Base-by-base conservation (phyloP, 2,888 invertebrate genomes). In the Drosophila rellima region DNA sequence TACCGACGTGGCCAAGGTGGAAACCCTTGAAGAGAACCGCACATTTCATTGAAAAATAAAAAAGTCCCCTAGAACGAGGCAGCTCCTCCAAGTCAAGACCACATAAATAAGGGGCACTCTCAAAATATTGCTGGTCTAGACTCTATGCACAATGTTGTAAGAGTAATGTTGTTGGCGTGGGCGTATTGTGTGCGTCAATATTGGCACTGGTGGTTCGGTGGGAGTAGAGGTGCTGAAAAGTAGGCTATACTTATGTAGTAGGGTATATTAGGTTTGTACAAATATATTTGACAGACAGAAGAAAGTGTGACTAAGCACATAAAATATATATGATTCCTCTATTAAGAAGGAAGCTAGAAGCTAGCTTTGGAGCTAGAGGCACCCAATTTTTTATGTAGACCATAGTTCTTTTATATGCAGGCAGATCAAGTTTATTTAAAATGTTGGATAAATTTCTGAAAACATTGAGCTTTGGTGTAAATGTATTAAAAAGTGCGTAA, bases 11-110 rank as follows among this genome's bases (percentile, higher is more conserved):
- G 17, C 57, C 75, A 73, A 75, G 69, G 75, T 66, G 54, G 75
- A 63, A 47, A 64, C 66, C 63, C 79, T 70, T 57, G 42, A 70
- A 54, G 56, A 51, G 29, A 57, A 52, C 54, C 63, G 54, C 48
- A 78, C 65, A 84, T 81, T 78, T 84, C 85, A 82, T 84, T 87
- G 79, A 87, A 78, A 72, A 55, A 15, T 48, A 54, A 40, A 56
- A 60, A 39, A 17, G 57, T 15, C 18, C 37, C 15, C n/a, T 17
- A 33, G 45, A 23, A 33, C 11, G 45, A 2, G 57, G 44, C 23
- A 8, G 26, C 54, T 47, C 48, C 51, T 64, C 39, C 45, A 60
- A 44, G 42, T 61, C 64, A 76, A 66, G 65, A 79, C 51, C 62
- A 47, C 55, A 51, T 61, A 65, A 50, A 74, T 60, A 63, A 31